Conservation (phyloP, 2,888 invertebrate species). For the Tribolium freemani region DNA sequence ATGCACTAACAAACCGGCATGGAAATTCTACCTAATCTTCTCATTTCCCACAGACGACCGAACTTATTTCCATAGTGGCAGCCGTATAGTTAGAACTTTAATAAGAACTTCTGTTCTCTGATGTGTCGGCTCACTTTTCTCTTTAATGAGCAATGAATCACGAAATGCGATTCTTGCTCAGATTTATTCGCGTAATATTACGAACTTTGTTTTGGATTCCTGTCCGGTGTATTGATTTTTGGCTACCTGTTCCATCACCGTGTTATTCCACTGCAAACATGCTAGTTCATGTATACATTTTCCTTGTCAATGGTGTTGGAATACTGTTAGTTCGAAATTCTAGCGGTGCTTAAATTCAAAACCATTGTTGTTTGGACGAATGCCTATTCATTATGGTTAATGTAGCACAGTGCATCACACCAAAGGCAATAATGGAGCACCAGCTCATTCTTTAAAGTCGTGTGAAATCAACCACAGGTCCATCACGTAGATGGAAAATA, state of each 20-base stretch:
- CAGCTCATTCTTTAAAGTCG: no score
- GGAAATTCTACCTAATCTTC: conserved; percentile 50
- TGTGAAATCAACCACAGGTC: no score
- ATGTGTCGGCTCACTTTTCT: conserved; percentile 13
- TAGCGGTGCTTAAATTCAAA: conserved; percentile 32
- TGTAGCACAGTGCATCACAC: conserved; percentile 7
- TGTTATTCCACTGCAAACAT: background rate
- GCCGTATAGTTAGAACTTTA: conserved; percentile 47
- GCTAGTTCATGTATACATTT: background rate
- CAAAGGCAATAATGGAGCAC: conserved; percentile 12
- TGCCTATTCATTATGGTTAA: conserved; percentile 34
- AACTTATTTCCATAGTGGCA: conserved; percentile 53
- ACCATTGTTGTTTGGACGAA: conserved; percentile 26
- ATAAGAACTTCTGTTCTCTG: conserved; percentile 46
- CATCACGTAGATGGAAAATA: no score
- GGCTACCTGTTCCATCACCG: background rate
- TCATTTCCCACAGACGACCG: conserved; percentile 49
- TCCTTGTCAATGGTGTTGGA: conserved; percentile 32
- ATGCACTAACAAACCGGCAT: conserved; percentile 37
- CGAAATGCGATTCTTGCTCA: background rate
- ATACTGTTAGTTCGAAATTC: conserved; percentile 3
- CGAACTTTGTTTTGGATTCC: background rate
- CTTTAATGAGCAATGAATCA: conserved; percentile 19
- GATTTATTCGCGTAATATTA: background rate
- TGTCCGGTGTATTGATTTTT: background rate